Conservation (phyloP, 2,888 invertebrate genomes). For the Andrena trimmerana region DNA sequence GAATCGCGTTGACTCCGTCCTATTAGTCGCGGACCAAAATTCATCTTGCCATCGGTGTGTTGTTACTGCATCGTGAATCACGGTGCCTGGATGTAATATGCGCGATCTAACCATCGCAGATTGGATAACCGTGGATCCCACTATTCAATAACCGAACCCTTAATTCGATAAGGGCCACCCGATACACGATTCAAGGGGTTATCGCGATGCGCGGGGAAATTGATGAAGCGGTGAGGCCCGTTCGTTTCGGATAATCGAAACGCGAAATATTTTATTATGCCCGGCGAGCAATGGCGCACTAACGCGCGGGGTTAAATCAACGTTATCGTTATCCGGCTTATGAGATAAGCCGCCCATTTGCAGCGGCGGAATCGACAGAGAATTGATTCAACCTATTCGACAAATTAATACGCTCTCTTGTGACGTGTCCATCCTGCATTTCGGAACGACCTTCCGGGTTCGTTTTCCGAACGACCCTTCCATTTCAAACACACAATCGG, state of each 20-base stretch:
- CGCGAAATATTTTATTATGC: conserved; percentile 12
- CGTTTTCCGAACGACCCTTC: too few relatives aligned
- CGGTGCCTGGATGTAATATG: neutral
- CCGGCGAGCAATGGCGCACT: neutral
- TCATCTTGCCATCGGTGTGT: neutral
- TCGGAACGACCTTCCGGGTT: too few relatives aligned
- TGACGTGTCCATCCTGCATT: too few relatives aligned
- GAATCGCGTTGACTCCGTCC: neutral
- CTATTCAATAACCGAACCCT: conserved; percentile 26
- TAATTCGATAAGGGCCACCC: conserved; percentile 33
- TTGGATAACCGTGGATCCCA: conserved; percentile 36
- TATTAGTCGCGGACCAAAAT: conserved; percentile 11
- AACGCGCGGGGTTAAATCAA: neutral
- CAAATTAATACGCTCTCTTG: neutral
- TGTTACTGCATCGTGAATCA: conserved; percentile 8
- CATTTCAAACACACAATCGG: too few relatives aligned
- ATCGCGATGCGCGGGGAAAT: neutral
- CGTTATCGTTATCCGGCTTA: conserved; percentile 17
- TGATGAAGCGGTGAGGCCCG: neutral
- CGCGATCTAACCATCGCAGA: conserved; percentile 17
- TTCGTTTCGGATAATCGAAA: conserved; percentile 7
- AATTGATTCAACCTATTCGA: neutral
- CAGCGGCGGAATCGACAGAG: conserved; percentile 1
- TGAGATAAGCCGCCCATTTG: conserved; percentile 13
- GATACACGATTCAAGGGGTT: conserved; percentile 12